Evolutionary conservation across 2,113 vertebrate genomes (phyloP), one percentile per base, ranked within the genome.

Genomic region (Loxodonta africana): DNA sequence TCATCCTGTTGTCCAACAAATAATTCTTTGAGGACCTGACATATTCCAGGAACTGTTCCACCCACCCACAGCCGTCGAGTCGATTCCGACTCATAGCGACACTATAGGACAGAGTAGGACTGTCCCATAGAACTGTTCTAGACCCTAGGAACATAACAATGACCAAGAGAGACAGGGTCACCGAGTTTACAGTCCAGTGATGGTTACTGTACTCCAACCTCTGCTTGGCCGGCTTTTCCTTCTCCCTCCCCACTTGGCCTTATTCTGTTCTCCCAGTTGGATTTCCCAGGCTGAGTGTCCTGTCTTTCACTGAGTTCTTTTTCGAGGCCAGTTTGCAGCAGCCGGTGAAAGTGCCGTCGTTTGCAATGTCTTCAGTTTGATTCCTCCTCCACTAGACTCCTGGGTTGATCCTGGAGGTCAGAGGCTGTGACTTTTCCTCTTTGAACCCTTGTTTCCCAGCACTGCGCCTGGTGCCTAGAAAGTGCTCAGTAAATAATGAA

Each of bases 1-100:
- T 20, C 92, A 83, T 67, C 41, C 53, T 83, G 69, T 87, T 26
- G 60, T 93, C 60, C 48, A 78, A 65, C 20, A 91, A 90, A 88
- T 88, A 76, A 83, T 94, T 83, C 41, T 88, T 20, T 71, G 46
- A 74, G 76, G 20, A 80, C 53, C 60, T 62, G 23, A 18, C 10
- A 17, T 44, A 62, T 73, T 95, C 62, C 67, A 83, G 37, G 63
- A 57, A 82, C 41, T 37, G 28, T 83, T 85, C 77, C 37, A 37
- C 37, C 37, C 37, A 37, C 37, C 37, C 37, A 37, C 37, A 37
- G 37, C 37, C 37, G 37, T 37, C 37, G 37, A 37, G 37, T 37
- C 37, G 37, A 37, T 37, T 37, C 37, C 37, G 37, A 37, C 37
- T 37, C 37, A 37, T 37, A 37, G 37, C 37, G 37, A 37, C 37